These are phyloP conservation scores for Thryonomys swinderianus DNA, from an alignment of 2,113 vertebrate genomes.

Conservation along the genomic window DNA sequence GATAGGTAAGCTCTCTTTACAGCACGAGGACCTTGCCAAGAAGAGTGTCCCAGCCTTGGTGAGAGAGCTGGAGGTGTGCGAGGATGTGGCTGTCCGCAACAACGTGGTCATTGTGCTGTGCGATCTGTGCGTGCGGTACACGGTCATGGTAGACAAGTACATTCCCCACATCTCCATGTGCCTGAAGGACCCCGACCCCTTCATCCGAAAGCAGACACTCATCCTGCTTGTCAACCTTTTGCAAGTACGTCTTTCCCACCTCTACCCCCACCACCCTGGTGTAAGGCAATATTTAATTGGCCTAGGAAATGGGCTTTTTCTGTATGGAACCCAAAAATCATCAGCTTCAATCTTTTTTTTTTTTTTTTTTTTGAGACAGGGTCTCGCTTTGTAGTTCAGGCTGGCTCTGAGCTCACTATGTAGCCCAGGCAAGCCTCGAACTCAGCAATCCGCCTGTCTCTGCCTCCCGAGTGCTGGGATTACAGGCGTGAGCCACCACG, in stretches of 20 bases:
- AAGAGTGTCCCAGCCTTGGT: conserved; percentile 92
- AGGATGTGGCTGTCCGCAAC: conserved; percentile 90
- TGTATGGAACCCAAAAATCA: not conserved
- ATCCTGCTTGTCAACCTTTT: conserved; percentile 96
- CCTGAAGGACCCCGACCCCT: conserved; percentile 89
- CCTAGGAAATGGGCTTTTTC: not conserved
- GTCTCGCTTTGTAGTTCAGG: too few species aligned
- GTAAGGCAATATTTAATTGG: not conserved
- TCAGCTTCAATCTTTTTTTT: not conserved
- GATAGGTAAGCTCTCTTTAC: conserved; percentile 95
- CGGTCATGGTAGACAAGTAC: conserved; percentile 92
- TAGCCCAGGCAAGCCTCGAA: too few species aligned
- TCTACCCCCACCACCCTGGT: not conserved
- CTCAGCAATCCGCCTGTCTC: too few species aligned
- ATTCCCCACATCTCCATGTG: conserved; percentile 93
- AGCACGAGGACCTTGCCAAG: conserved; percentile 93
- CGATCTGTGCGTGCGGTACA: conserved; percentile 95
- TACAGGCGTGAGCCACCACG: too few species aligned
- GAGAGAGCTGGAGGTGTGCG: conserved; percentile 92
- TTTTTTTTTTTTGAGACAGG: too few species aligned
- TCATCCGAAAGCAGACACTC: conserved; percentile 94
- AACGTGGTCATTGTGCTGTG: conserved; percentile 94
- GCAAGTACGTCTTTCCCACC: conserved; percentile 86
- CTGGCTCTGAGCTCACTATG: too few species aligned
- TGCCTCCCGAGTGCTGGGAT: too few species aligned